Percentiles rank a stretch among this genome's conserved stretches.
Conservation (phyloP, 2,113 vertebrate species). For the Loxodonta africana region DNA sequence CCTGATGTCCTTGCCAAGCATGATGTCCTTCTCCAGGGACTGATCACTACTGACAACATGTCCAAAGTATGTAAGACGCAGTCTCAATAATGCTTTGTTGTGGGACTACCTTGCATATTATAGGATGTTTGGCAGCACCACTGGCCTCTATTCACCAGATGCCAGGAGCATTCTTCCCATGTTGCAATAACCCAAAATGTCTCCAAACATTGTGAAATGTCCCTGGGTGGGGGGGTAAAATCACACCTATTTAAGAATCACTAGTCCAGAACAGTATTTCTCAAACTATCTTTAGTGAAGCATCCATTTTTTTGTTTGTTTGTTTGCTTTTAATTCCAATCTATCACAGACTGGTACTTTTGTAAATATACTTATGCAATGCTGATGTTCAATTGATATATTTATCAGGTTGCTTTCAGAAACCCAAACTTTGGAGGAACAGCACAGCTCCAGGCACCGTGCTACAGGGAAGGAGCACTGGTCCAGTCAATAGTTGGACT, state of each 20-base stretch:
- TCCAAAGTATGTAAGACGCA: neutral
- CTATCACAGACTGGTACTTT: neutral
- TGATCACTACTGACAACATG: too few relatives aligned
- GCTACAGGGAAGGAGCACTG: neutral
- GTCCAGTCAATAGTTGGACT: neutral
- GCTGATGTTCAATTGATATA: neutral
- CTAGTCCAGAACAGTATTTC: neutral
- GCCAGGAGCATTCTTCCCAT: neutral
- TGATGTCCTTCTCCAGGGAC: too few relatives aligned
- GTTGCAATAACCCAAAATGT: neutral
- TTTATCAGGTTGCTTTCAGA: neutral
- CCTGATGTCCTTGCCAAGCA: too few relatives aligned
- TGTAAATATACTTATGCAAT: neutral
- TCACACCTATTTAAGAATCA: neutral
- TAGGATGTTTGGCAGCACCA: rapidly evolving
- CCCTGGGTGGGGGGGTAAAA: neutral
- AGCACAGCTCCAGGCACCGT: neutral
- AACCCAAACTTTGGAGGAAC: neutral
- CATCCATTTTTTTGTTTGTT: neutral
- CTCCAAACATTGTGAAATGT: neutral
- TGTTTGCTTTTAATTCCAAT: neutral
- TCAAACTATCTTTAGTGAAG: neutral
- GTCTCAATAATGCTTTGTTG: neutral
- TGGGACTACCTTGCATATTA: rapidly evolving
- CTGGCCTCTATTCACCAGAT: neutral